Conservation (phyloP, 2,888 invertebrate genomes). For the Biston stratarius region DNA sequence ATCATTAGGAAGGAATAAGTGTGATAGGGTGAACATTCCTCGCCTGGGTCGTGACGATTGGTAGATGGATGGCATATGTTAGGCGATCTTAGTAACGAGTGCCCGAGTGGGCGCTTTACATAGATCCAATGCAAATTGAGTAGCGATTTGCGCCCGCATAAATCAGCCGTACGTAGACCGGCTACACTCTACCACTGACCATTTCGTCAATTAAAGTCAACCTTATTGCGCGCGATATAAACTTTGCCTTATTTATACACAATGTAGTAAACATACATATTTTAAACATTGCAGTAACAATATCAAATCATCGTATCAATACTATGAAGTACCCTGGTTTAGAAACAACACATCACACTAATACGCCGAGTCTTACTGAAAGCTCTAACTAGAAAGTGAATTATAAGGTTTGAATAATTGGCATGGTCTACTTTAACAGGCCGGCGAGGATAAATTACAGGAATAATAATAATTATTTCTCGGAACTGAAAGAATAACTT, state of each 20-base stretch:
- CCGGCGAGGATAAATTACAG: conserved; percentile 64
- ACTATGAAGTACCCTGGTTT: not conserved
- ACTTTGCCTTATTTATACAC: conserved; percentile 57
- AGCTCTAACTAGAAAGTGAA: conserved; percentile 68
- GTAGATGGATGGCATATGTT: conserved; percentile 55
- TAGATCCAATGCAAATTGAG: conserved; percentile 79
- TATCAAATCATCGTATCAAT: not conserved
- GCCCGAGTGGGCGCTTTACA: conserved; percentile 72
- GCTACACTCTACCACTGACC: conserved; percentile 57
- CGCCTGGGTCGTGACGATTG: conserved; percentile 68
- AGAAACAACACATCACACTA: not conserved
- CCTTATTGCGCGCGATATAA: conserved; percentile 65
- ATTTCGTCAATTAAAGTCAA: conserved; percentile 77
- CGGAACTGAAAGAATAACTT: conserved; percentile 53
- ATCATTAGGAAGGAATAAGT: conserved; percentile 49
- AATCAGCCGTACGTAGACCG: conserved; percentile 58
- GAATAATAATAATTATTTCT: conserved; percentile 47
- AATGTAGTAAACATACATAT: conserved; percentile 44
- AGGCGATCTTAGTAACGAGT: conserved; percentile 69
- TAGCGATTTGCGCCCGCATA: conserved; percentile 72
- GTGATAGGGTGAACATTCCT: conserved; percentile 58
- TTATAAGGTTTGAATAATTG: conserved; percentile 60
- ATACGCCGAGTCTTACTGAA: conserved; percentile 29
- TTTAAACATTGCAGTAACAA: not conserved
- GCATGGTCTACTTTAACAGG: conserved; percentile 57